Evolutionary conservation across 2,797 vertebrate genomes (phyloP), one percentile per base, ranked within the genome.

Genomic region (Merluccius polli): DNA sequence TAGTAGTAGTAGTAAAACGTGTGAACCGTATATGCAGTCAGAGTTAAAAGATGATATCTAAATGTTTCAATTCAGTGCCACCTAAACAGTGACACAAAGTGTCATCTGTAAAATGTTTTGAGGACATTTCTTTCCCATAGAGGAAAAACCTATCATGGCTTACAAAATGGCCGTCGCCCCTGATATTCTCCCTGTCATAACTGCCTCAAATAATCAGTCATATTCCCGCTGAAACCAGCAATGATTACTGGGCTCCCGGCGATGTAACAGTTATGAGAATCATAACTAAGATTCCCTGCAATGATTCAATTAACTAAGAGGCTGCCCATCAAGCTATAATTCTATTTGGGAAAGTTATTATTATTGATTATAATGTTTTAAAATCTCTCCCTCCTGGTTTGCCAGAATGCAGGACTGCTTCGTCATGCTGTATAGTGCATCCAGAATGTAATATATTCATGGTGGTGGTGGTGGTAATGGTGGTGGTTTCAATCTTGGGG

Each of bases 251-350:
- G 67, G 65, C 75, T 77, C 80, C 78, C 79, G 78, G 70, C 82
- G 77, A 87, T 77, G 75, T 87, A 84, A 85, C 75, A 85, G 78
- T 87, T 82, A 83, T 84, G 86, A 82, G 81, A 91, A 86, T 83
- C 78, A 82, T 87, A 89, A 80, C 77, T 79, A 73, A 79, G 76
- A 75, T 79, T 81, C 83, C 83, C 59, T 77, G 81, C 85, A 83
- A 79, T 78, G 79, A 90, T 87, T 89, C 87, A 91, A 93, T 94
- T 90, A 91, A 90, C 84, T 91, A 92, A 92, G 91, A 92, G 90
- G 88, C 90, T 91, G 86, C 84, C 87, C 82, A 86, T 88, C 87
- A 86, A 71, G 73, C 82, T 78, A 77, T 85, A 92, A 91, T 88
- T 89, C 77, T 87, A 86, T 87, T 86, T 78, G 78, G 84, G 78